Conservation (phyloP, 1,140 invertebrate species). For the Xylocopa sonorina region DNA sequence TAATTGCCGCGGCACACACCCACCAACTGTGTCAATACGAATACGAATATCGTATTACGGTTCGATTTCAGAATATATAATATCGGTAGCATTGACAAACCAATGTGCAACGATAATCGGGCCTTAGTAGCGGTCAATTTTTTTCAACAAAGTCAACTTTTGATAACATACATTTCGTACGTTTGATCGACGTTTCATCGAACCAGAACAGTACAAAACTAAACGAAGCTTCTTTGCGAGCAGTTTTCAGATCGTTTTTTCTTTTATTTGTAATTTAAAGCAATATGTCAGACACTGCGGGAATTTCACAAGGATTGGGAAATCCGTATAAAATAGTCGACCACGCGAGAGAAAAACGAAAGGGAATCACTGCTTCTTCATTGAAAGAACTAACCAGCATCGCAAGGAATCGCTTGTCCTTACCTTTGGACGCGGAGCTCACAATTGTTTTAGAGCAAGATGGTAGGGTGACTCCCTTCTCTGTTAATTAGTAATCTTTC, state of each 20-base stretch:
- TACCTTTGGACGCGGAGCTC: conserved; percentile 83
- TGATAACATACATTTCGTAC: conserved; percentile 23
- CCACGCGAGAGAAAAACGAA: conserved; percentile 88
- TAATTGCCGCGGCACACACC: too few relatives aligned
- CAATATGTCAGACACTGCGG: conserved; percentile 71
- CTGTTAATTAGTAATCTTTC: conserved; percentile 7
- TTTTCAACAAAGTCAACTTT: conserved; percentile 26
- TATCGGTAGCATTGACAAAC: conserved; percentile 23
- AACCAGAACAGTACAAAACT: neutral
- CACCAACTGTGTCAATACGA: neutral
- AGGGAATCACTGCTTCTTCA: conserved; percentile 89
- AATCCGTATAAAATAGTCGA: conserved; percentile 87
- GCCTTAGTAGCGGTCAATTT: conserved; percentile 53
- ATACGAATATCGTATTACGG: neutral
- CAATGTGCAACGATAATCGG: conserved; percentile 64
- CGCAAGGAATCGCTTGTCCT: conserved; percentile 74
- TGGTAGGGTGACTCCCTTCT: conserved; percentile 77
- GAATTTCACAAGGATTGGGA: conserved; percentile 65
- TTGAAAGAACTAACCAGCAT: conserved; percentile 87
- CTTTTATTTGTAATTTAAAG: conserved; percentile 32
- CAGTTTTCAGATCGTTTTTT: conserved; percentile 18
- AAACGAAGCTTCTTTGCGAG: neutral
- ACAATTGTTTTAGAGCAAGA: conserved; percentile 91
- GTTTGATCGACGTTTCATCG: conserved; percentile 19
- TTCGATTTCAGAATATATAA: conserved; percentile 15